phyloP scores from a whole-genome alignment of 2,888 invertebrate species.

The Aporophyla nigra region DNA sequence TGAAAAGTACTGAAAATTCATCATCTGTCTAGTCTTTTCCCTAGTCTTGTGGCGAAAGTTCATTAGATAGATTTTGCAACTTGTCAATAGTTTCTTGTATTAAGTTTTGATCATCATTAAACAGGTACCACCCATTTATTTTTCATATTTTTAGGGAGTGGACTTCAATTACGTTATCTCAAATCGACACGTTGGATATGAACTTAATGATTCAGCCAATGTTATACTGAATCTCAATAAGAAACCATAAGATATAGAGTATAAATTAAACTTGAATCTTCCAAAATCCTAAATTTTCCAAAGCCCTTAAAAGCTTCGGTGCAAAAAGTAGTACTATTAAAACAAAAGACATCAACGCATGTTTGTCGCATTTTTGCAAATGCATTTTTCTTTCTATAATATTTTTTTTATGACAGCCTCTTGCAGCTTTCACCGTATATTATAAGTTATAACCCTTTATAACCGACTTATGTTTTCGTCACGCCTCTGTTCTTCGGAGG shows the following conservation, averaged over 20 bases:
- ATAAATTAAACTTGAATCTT: not conserved
- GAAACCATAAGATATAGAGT: not conserved
- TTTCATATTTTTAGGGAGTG: not conserved
- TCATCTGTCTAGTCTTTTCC: too few species aligned
- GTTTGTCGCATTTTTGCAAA: conserved; percentile 9
- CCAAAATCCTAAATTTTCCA: conserved; percentile 2
- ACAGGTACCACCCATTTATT: not conserved
- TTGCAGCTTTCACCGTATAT: conserved; percentile 9
- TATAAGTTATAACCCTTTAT: conserved; percentile 13
- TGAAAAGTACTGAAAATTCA: not conserved
- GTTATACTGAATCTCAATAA: not conserved
- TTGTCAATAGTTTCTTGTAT: not conserved
- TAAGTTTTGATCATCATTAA: not conserved
- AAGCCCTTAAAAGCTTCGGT: conserved; percentile 21
- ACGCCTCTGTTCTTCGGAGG: conserved; percentile 21
- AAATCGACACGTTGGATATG: not conserved
- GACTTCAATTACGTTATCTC: not conserved
- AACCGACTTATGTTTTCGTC: conserved; percentile 18
- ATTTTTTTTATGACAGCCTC: not conserved
- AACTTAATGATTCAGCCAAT: not conserved
- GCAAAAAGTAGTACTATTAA: conserved; percentile 32
- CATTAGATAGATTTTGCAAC: not conserved
- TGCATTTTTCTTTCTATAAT: not conserved
- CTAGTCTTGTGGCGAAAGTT: not conserved
- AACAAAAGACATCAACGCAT: conserved; percentile 76